These are phyloP conservation scores for Leptopterna dolabrata DNA, from an alignment of 2,888 invertebrate species.

Conservation along the genomic window DNA sequence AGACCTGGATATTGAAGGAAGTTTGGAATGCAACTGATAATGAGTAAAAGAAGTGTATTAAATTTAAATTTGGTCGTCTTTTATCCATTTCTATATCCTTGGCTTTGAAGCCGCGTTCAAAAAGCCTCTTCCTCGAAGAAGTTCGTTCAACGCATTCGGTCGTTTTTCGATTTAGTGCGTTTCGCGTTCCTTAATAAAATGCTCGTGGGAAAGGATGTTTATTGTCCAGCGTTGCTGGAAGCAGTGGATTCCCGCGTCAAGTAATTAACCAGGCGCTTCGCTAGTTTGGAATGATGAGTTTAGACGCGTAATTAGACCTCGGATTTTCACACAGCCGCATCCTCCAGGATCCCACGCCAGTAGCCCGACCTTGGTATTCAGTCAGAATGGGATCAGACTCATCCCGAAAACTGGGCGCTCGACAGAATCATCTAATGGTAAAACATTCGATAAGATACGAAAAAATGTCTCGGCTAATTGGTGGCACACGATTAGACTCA, in stretches of 20 bases:
- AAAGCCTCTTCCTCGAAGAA: not conserved
- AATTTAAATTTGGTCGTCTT: no score
- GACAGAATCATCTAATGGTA: no score
- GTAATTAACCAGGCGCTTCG: not conserved
- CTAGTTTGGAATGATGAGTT: slow-evolving; percentile 23
- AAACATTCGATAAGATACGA: no score
- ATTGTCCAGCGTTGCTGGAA: not conserved
- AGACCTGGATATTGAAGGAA: no score
- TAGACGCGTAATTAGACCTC: not conserved
- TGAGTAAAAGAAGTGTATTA: no score
- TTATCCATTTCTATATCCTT: no score
- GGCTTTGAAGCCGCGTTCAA: no score
- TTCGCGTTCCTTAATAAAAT: not conserved
- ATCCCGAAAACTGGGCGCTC: not conserved
- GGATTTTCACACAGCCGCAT: slow-evolving; percentile 5
- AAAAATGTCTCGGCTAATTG: no score
- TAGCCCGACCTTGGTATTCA: not conserved
- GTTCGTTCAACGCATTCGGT: not conserved
- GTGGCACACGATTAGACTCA: no score
- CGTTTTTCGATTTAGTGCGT: slow-evolving; percentile 5
- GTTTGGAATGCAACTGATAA: no score
- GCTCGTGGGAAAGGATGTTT: slow-evolving; percentile 24
- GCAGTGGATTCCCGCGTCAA: not conserved
- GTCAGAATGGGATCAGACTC: not conserved
- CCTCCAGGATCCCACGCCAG: slow-evolving; percentile 4